phyloP scores from a whole-genome alignment of 37 sponge, comb jelly and placozoan genomes.

The Amphimedon queenslandica region DNA sequence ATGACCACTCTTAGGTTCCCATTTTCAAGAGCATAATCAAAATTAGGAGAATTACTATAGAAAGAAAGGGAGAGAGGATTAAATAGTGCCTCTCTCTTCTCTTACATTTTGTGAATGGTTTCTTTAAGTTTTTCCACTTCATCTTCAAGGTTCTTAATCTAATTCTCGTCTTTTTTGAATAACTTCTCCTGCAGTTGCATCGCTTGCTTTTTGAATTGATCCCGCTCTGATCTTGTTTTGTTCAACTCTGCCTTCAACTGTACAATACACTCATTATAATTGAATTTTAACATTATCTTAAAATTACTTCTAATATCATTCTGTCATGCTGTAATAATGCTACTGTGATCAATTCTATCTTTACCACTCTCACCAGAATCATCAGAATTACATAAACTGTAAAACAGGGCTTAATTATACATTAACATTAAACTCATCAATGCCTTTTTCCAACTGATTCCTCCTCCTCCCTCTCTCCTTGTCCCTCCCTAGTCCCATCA shows the following conservation, averaged over 20 bases:
- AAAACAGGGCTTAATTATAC: too few relatives aligned
- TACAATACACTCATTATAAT: too few relatives aligned
- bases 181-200: background rate
- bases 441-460: too few relatives aligned
- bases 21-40: constrained; percentile 23
- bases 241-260: background rate
- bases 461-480: too few relatives aligned
- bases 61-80: background rate
- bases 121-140: constrained; percentile 28
- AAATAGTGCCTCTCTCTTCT: background rate
- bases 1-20: constrained; percentile 23
- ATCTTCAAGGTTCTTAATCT: constrained; percentile 15
- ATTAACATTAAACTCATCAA: too few relatives aligned
- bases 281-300: too few relatives aligned
- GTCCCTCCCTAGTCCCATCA: too few relatives aligned
- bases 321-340: too few relatives aligned
- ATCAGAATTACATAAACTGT: too few relatives aligned
- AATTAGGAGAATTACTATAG: constrained; percentile 18
- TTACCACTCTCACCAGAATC: too few relatives aligned
- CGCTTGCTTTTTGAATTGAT: constrained; percentile 17
- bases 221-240: background rate
- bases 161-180: constrained; percentile 8
- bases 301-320: too few relatives aligned
- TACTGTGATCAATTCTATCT: too few relatives aligned
- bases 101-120: constrained; percentile 27